Evolutionary conservation across 2,797 vertebrate species (phyloP).

Genomic region (Lithobates sylvaticus): DNA sequence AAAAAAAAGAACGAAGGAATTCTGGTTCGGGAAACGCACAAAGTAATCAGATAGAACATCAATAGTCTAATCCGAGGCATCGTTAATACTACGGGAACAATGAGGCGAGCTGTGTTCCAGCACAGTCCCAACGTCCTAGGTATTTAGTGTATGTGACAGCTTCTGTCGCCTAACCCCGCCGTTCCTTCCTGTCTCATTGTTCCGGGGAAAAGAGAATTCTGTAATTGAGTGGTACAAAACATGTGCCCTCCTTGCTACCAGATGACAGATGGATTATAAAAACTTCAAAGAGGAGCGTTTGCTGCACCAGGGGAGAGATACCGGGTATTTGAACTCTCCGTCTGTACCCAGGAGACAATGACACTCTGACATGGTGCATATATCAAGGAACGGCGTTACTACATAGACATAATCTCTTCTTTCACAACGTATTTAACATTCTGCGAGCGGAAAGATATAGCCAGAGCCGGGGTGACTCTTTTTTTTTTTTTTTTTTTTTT

Average conservation of each 20-base stretch:
- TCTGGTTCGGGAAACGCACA: background rate
- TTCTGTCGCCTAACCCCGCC: slow-evolving; percentile 89
- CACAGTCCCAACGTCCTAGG: slow-evolving; percentile 85
- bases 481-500: too few relatives aligned
- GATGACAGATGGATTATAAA: slow-evolving; percentile 99
- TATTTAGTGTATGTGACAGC: slow-evolving; percentile 89
- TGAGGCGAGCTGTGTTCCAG: slow-evolving; percentile 84
- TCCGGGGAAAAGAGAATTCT: slow-evolving; percentile 91
- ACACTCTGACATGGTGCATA: slow-evolving; percentile 94
- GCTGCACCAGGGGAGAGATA: slow-evolving; percentile 97
- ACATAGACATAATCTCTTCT: slow-evolving; percentile 94
- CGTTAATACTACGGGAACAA: slow-evolving; percentile 73
- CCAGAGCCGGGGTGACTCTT: slow-evolving; percentile 55
- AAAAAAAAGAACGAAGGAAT: background rate
- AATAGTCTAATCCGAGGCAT: slow-evolving; percentile 46
- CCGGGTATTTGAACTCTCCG: slow-evolving; percentile 99
- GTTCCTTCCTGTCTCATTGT: slow-evolving; percentile 92
- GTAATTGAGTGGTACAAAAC: slow-evolving; percentile 98
- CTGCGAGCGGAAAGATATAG: slow-evolving; percentile 90
- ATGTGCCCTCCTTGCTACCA: slow-evolving; percentile 96
- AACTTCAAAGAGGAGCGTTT: slow-evolving; percentile 98
- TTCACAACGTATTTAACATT: slow-evolving; percentile 94
- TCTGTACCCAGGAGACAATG: slow-evolving; percentile 99
- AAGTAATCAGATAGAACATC: slow-evolving; percentile 41
- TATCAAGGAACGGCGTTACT: slow-evolving; percentile 96